Evolutionary conservation across 2,797 vertebrate genomes (phyloP), one percentile per base, ranked within the genome.

Genomic region (Alectoris magna): DNA sequence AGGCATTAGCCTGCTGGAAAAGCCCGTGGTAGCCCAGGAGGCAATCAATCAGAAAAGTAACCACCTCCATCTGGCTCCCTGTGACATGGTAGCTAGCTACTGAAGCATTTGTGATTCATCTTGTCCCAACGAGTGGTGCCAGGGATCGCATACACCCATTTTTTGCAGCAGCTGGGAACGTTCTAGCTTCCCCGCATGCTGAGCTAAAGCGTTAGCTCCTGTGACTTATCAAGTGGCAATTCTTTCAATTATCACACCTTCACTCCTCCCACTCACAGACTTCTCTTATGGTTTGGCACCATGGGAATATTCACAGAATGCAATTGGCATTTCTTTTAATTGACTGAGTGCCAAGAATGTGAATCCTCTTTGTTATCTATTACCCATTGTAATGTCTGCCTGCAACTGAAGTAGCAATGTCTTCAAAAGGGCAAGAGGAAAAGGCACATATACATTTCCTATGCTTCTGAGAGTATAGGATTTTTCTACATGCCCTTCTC

Each of bases 211-310:
- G 7, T 97, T 96, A 95, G 91, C 91, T 97, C 92, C 93, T 88
- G 80, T 93, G 97, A 97, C 97, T 98, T 96, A 64, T 46, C 94
- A 95, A 97, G 95, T 94, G 96, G 96, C 96, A 97, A 96, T 97
- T 97, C 97, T 97, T 97, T 97, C 97, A 97, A 92, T 98, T 98
- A 97, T 97, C 97, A 95, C 96, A 97, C 96, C 96, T 98, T 97
- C 97, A 88, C 74, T 94, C 87, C 96, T 95, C 94, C 90, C 84
- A 91, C 92, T 95, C 56, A 26, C 96, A 97, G 93, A 75, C 77
- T 96, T 91, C 91, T 95, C 96, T 94, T 93, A 96, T 91, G 91
- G 93, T 95, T 96, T 97, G 97, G 96, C 96, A 96, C 78, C 89
- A 69, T 72, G 94, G 92, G 94, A 96, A 94, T 97, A 96, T 95